Evolutionary conservation across 2,888 invertebrate species (phyloP), one percentile per base, ranked within the genome.

Genomic region (Troglohyphantes excavatus): DNA sequence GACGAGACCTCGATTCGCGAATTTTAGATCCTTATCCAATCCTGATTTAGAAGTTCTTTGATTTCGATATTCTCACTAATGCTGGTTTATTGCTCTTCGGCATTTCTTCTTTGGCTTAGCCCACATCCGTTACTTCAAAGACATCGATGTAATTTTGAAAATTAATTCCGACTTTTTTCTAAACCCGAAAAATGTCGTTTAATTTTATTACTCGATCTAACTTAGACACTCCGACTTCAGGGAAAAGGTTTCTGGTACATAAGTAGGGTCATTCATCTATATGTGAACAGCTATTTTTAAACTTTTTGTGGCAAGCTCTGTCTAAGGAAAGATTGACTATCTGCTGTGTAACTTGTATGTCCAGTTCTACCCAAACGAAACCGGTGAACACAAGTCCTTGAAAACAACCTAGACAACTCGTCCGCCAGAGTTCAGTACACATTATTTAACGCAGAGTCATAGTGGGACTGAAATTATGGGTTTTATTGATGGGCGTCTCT

Each of bases 31-130:
- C 19, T 65, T 65, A 0, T 2, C 19, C 23, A 23, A 65, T 65
- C 65, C 65, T 65, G 65, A 65, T 65, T 65, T 21, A 65, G 13
- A 65, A n/a, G 65, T 11, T 65, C 65, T 65, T 61, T 11, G 27
- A 65, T 23, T 26, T 13, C 26, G 65, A 23, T 65, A 65, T 65
- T 65, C 27, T 2, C 19, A 17, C 26, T 65, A 26, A 27, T 65
- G 23, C 27, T 65, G 9, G 65, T 65, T 65, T 26, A 65, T 65
- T 19, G 1, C 27, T 13, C 11, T 65, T 65, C 65, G 11, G 7
- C 23, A 65, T 23, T 21, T 65, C 59, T 21, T 59, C 65, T 27
- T 13, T 19, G 27, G 26, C 23, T 65, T 65, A 65, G 27, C 65
- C 65, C 13, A 65, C 65, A 63, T 63, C 9, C 23, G 9, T 9